phyloP scores from a whole-genome alignment of 1,140 invertebrate genomes.

The Anastrepha ludens region DNA sequence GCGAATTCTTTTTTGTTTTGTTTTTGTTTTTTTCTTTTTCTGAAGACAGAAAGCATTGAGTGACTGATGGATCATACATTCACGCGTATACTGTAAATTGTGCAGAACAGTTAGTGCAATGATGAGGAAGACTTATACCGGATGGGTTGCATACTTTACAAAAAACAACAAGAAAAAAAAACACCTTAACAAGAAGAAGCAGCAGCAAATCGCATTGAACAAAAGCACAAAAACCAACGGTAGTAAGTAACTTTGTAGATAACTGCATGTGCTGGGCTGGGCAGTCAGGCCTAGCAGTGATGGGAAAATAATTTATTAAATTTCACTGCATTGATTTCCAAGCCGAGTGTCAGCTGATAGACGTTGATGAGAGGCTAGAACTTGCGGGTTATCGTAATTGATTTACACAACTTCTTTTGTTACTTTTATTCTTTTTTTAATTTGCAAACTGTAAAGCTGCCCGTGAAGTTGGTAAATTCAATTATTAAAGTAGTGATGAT shows the following conservation, averaged over 20 bases:
- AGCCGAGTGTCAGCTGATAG: background rate
- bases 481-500: background rate
- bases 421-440: too few relatives aligned
- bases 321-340: background rate
- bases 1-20: background rate
- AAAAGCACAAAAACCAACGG: background rate
- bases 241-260: background rate
- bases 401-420: too few relatives aligned
- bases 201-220: background rate
- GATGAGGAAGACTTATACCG: constrained; percentile 19
- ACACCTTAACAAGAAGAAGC: background rate
- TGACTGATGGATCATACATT: constrained; percentile 23
- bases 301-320: constrained; percentile 43
- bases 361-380: too few relatives aligned
- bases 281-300: background rate
- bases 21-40: background rate
- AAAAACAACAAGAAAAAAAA: background rate
- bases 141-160: background rate
- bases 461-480: background rate
- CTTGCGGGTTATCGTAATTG: too few relatives aligned
- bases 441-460: too few relatives aligned
- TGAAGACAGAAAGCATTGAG: background rate
- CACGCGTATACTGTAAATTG: constrained; percentile 47
- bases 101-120: constrained; percentile 25
- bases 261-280: background rate